A percentile compares a stretch with the other conserved stretches of the same genome.
Evolutionary conservation across 1,140 invertebrate species (phyloP).

Genomic region (Brachionus calyciflorus): DNA sequence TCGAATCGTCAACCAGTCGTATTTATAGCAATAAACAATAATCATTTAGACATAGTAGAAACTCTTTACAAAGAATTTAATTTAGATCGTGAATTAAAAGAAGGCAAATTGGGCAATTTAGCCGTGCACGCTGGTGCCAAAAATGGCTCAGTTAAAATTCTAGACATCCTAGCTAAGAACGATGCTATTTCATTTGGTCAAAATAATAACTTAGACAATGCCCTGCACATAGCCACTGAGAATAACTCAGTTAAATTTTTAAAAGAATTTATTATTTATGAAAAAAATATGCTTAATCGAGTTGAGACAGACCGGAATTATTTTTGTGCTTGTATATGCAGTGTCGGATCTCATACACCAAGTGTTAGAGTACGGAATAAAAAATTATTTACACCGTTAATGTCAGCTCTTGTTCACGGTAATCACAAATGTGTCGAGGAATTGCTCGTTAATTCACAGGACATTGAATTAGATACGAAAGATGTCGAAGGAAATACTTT

Average conservation of each 20-base stretch:
- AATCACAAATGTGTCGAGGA: slow-evolving; percentile 42
- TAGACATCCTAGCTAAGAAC: slow-evolving; percentile 35
- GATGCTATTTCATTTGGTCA: slow-evolving; percentile 40
- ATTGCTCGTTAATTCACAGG: neutral
- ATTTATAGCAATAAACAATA: slow-evolving; percentile 42
- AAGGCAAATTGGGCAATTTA: slow-evolving; percentile 37
- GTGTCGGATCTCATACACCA: slow-evolving; percentile 6
- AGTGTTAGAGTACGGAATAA: slow-evolving; percentile 21
- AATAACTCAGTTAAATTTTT: slow-evolving; percentile 38
- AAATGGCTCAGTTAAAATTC: slow-evolving; percentile 28
- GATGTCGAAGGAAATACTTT: slow-evolving; percentile 28
- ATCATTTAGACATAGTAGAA: slow-evolving; percentile 37
- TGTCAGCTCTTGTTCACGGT: slow-evolving; percentile 14
- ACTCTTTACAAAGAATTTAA: slow-evolving; percentile 1
- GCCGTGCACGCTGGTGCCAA: slow-evolving; percentile 15
- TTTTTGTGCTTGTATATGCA: slow-evolving; percentile 30
- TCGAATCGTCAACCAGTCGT: neutral
- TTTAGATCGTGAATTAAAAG: slow-evolving; percentile 12
- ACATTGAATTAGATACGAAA: slow-evolving; percentile 15
- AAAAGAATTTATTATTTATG: slow-evolving; percentile 13
- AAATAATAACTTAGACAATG: slow-evolving; percentile 41
- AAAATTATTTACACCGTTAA: slow-evolving; percentile 29
- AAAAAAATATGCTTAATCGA: slow-evolving; percentile 18
- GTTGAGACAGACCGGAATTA: slow-evolving; percentile 12
- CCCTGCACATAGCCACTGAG: slow-evolving; percentile 25